These are phyloP conservation scores for Pterois miles DNA, from an alignment of 2,797 vertebrate genomes.

Conservation along the genomic window DNA sequence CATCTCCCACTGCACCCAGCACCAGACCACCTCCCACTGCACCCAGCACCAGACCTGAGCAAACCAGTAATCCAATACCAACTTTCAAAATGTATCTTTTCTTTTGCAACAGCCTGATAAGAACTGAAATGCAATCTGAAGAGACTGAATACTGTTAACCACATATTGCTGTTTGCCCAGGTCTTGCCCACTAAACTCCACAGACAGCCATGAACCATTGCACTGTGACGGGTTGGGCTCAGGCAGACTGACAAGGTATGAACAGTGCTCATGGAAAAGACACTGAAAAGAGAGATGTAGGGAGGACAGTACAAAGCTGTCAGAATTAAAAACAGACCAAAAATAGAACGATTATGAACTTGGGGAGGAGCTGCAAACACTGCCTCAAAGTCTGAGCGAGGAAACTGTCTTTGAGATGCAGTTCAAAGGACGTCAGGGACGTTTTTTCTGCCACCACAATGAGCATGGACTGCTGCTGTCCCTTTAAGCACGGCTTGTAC, in stretches of 20 bases:
- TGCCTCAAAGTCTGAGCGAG: not conserved
- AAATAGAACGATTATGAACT: constrained; percentile 24
- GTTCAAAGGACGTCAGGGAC: not conserved
- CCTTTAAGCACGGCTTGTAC: constrained; percentile 81
- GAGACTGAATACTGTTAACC: constrained; percentile 13
- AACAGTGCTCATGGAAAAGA: not conserved
- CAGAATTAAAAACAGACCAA: constrained; percentile 34
- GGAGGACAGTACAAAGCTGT: not conserved
- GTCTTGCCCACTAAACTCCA: constrained; percentile 11
- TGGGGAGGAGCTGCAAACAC: not conserved
- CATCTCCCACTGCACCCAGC: not conserved
- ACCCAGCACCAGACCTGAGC: constrained; percentile 42
- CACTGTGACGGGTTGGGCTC: constrained; percentile 63
- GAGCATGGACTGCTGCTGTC: constrained; percentile 52
- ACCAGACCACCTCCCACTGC: constrained; percentile 11
- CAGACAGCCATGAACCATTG: constrained; percentile 48
- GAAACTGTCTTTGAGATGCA: not conserved
- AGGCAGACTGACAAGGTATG: constrained; percentile 30
- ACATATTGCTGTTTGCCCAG: constrained; percentile 27
- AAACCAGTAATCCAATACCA: constrained; percentile 5
- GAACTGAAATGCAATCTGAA: constrained; percentile 39
- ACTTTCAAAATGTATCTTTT: constrained; percentile 3
- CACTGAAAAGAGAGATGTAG: not conserved
- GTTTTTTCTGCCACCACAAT: not conserved
- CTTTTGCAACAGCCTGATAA: constrained; percentile 16